Base-by-base conservation (phyloP, 2,888 invertebrate species). In the Acrocyrtus sp. region DNA sequence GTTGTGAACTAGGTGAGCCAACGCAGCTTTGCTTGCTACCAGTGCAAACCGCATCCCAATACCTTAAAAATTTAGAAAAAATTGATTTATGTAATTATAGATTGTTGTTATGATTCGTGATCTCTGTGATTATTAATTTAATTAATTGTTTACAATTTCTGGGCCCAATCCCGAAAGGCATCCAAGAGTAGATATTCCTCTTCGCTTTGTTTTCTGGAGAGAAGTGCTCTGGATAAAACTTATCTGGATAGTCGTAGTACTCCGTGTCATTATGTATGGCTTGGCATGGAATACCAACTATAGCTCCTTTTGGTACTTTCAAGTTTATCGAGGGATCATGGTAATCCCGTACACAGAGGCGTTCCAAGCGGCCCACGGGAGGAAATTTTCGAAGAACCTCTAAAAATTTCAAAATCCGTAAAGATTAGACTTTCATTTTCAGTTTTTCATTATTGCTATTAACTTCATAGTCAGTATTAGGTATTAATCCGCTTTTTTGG, bases 271-370 rank as follows among this genome's bases (percentile, higher is more conserved):
- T 43, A 22, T 70, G 62, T n/a, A 68, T 45, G 5, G 8, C 17
- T 12, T 26, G n/a, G n/a, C n/a, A n/a, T 0, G 74, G 74, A 34
- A 76, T 50, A 1, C 4, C 60, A 8, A 74, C 56, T 2, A 60
- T 0, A 4, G 54, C 50, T 3, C 58, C 70, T 10, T 70, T 67
- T 6, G 74, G 74, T 8, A 76, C 27, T n/a, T 60, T 19, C 1
- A 68, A 4, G 3, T 72, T 66, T 3, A 53, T 65, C 1, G 66
- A 61, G 0, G 63, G 43, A 17, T 76, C 83, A 2, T 5, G 1
- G 43, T 84, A 85, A 0, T 82, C 79, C 39, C 82, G 82, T 1
- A 74, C 78, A 43, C 84, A 84, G 0, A 81, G 21, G 17, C 85
- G 79, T 53, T 85, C 85, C 0, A 82, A 22, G 5, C 82, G 45